Evolutionary conservation across 2,888 invertebrate species (phyloP), one percentile per base, ranked within the genome.

Genomic region (Saturnia pavonia): DNA sequence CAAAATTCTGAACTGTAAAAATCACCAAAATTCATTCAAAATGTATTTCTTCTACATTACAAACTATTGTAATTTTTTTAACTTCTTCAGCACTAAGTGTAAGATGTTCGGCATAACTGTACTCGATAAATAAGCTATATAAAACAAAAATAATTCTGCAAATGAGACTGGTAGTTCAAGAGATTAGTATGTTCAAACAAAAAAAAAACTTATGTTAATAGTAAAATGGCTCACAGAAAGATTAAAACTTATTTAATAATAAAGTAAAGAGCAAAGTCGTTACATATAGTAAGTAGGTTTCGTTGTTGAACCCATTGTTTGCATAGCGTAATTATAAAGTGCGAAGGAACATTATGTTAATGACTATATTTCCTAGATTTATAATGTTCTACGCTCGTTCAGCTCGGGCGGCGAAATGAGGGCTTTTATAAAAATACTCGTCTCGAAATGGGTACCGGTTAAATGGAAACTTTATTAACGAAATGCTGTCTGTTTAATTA

Each of bases 291-390:
- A 69, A 67, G 70, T 68, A 69, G 63, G 65, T 71, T 71, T 71
- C 68, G 51, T 68, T 71, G 71, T 71, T 71, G 48, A 42, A 54
- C 66, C 67, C 71, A 42, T 68, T 71, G 71, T 71, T 71, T 68
- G 68, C 68, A 57, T 71, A 60, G 67, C 60, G 80, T 82, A 83
- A 83, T 82, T 83, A 85, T 83, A 82, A 78, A 83, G 79, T 79
- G 80, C 77, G 75, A 80, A 82, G 79, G 78, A 80, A 77, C 76
- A 79, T 83, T 83, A 83, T 79, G 76, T 76, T 83, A 84, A 84
- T 79, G 67, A 66, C 68, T 72, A 70, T 70, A 72, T 70, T 72
- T 69, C 45, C 72, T 67, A 69, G 48, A 70, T 65, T 68, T 71
- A 71, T 45, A 63, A 40, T 67, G 68, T 22, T 63, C 51, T 25